These are phyloP conservation scores for Dascillus cervinus DNA, from an alignment of 2,888 invertebrate species.

Conservation along the genomic window DNA sequence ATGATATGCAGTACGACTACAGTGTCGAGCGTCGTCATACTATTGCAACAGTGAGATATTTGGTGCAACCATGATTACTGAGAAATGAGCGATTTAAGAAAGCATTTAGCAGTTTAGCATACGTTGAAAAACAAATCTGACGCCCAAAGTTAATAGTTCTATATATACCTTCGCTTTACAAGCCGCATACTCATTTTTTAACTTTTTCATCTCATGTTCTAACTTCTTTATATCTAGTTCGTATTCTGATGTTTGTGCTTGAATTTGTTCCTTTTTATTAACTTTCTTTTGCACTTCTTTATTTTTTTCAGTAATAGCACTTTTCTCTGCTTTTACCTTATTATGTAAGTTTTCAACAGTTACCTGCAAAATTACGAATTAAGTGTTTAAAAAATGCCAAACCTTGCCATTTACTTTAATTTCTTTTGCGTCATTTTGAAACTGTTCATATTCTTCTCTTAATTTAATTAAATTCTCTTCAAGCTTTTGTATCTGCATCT, in stretches of 20 bases:
- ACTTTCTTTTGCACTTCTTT: conserved; percentile 55
- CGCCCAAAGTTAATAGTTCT: too few species aligned
- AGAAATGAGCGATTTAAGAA: too few species aligned
- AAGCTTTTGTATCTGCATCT: conserved; percentile 47
- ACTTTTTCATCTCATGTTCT: conserved; percentile 56
- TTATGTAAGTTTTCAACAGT: conserved; percentile 54
- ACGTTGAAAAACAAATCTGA: too few species aligned
- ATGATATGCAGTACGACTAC: too few species aligned
- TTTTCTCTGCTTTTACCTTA: conserved; percentile 59
- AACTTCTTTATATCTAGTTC: conserved; percentile 60
- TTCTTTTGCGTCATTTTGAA: conserved; percentile 42
- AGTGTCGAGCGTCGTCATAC: too few species aligned
- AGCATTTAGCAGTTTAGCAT: too few species aligned
- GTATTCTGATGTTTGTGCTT: conserved; percentile 51
- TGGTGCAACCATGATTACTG: too few species aligned
- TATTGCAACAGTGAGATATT: too few species aligned
- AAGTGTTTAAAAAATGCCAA: background rate
- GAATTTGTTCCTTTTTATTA: conserved; percentile 57
- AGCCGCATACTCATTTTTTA: conserved; percentile 47
- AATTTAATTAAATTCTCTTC: conserved; percentile 45
- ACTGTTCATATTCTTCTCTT: conserved; percentile 42
- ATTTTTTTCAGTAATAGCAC: conserved; percentile 58
- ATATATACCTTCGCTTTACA: conserved; percentile 25
- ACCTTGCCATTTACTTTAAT: background rate
- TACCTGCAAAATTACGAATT: conserved; percentile 37